Evolutionary conservation across 92 coral and sea anemone genomes (phyloP).

Genomic region (Phenganax subtilis): DNA sequence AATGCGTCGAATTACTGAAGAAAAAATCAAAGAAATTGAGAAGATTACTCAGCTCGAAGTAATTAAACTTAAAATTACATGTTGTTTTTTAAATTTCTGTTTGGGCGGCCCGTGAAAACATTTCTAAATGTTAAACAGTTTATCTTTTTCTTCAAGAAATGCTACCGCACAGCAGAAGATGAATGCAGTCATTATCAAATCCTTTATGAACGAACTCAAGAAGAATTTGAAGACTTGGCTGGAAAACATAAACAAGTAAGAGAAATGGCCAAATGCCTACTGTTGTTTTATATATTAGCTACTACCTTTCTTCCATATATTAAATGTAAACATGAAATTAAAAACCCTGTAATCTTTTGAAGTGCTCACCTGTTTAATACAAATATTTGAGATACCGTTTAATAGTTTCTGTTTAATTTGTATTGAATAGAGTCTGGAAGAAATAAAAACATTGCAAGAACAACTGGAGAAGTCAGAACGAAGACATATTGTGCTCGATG

Average conservation of each 20-base stretch:
- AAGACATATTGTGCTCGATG: slow-evolving; percentile 85
- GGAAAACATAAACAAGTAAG: slow-evolving; percentile 79
- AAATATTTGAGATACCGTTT: background rate
- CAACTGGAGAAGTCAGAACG: slow-evolving; percentile 93
- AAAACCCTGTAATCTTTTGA: too few relatives aligned
- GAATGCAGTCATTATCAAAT: slow-evolving; percentile 87
- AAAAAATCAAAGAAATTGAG: slow-evolving; percentile 83
- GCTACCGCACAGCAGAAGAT: slow-evolving; percentile 87
- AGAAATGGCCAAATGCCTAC: background rate
- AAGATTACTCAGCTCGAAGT: slow-evolving; percentile 86
- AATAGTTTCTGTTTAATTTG: background rate
- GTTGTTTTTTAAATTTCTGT: background rate
- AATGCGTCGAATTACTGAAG: slow-evolving; percentile 71
- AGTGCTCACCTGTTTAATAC: too few relatives aligned
- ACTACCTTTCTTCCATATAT: too few relatives aligned
- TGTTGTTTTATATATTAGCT: background rate
- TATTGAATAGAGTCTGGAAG: slow-evolving; percentile 63
- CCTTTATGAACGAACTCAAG: slow-evolving; percentile 82
- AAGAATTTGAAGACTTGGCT: slow-evolving; percentile 80
- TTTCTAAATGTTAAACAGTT: background rate
- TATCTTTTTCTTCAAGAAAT: slow-evolving; percentile 48
- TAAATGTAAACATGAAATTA: too few relatives aligned
- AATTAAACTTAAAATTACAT: background rate
- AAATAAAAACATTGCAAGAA: slow-evolving; percentile 75
- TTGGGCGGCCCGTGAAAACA: background rate